phyloP scores from a whole-genome alignment of 37 sponge, comb jelly and placozoan genomes.

The Spongilla lacustris region DNA sequence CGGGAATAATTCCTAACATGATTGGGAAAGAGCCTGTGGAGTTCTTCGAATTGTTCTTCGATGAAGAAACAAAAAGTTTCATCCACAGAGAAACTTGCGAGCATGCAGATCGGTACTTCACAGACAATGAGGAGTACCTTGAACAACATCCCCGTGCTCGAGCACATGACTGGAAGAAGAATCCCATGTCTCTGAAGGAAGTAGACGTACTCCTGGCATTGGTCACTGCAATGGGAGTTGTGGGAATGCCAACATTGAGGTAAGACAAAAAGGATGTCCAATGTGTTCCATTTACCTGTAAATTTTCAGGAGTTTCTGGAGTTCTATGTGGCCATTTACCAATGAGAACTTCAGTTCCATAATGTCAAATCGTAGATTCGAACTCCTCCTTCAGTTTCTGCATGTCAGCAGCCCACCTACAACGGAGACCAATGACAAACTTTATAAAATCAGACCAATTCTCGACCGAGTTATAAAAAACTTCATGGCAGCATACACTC shows the following conservation, averaged over 20 bases:
- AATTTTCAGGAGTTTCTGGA: no score
- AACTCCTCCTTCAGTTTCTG: no score
- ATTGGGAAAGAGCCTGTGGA: not conserved
- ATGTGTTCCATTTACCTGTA: no score
- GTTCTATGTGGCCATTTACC: no score
- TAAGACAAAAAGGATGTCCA: no score
- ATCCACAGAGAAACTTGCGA: not conserved
- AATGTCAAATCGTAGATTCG: no score
- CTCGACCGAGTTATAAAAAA: no score
- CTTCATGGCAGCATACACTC: no score
- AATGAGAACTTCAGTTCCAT: no score
- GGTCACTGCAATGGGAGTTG: conserved; percentile 10
- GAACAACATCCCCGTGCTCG: conserved; percentile 9
- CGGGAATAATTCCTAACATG: not conserved
- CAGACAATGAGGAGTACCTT: not conserved
- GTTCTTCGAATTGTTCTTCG: conserved; percentile 3
- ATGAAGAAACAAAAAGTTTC: not conserved
- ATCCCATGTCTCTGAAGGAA: not conserved
- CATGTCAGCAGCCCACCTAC: no score
- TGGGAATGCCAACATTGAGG: not conserved
- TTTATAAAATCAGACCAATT: no score
- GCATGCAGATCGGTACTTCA: conserved; percentile 2
- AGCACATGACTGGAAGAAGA: not conserved
- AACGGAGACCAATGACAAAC: no score
- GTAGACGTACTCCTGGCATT: conserved; percentile 3